Conservation (phyloP, 2,113 vertebrate genomes). For the Apteryx owenii region DNA sequence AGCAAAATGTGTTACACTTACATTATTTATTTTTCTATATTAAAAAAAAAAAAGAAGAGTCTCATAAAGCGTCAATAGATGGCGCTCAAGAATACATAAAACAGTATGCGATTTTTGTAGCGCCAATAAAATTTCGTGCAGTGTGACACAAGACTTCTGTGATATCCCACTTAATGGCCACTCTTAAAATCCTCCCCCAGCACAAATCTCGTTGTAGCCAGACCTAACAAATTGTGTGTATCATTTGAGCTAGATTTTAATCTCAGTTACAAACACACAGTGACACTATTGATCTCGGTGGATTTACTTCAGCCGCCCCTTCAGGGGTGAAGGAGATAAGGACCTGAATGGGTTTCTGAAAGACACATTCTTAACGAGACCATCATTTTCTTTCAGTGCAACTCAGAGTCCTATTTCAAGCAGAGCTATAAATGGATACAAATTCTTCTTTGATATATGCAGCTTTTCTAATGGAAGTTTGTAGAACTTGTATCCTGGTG, state of each 20-base stretch:
- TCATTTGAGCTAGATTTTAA: too few species aligned
- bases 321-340: background rate
- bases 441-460: background rate
- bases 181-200: background rate
- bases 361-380: background rate
- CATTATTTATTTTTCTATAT: background rate
- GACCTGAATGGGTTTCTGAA: background rate
- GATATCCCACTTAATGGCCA: too few species aligned
- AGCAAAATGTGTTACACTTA: background rate
- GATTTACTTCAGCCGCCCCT: background rate
- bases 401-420: background rate
- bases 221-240: background rate
- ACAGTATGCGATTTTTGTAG: fast-evolving
- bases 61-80: background rate
- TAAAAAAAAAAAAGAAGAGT: background rate
- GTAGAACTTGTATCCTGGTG: background rate
- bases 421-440: background rate
- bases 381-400: background rate
- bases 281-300: too few species aligned
- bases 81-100: background rate
- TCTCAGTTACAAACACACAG: background rate
- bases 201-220: background rate
- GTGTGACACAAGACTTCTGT: background rate
- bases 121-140: background rate
- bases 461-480: background rate